Base-by-base conservation (phyloP, 2,797 vertebrate genomes). In the Calcarius lapponicus region DNA sequence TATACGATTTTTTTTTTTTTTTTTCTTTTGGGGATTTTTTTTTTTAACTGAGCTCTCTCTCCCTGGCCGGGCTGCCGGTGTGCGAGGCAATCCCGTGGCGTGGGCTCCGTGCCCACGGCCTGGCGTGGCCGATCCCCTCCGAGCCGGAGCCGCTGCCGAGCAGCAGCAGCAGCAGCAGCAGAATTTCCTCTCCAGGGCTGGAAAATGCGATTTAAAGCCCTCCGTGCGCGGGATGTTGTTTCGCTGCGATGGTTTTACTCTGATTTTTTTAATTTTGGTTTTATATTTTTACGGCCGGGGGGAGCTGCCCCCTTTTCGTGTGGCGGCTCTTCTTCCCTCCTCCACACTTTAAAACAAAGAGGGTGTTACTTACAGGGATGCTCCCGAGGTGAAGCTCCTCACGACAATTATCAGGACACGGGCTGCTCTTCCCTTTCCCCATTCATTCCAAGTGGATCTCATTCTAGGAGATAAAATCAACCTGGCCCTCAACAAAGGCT, bases 401-500 rank as follows among this genome's bases (percentile, higher is more conserved):
- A 36, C 28, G 13, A 12, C 76, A 82, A 72, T 84, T 71, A 60
- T 5, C 69, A 60, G 93, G 91, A 72, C 85, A 43, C 28, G 85
- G 91, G 58, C 38, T 40, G 47, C 57, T 34, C 95, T 96, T 94
- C 94, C 90, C 69, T 75, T 58, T 45, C 69, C 53, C 83, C 67
- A 31, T 90, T 94, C 92, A 90, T 91, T 93, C 95, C 47, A 56
- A 97, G 97, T 85, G 93, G 64, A 57, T 67, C 74, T 89, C 90
- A 54, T 45, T 18, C 87, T 45, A 20, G 19, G 43, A 93, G 93
- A 97, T 97, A 97, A 98, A 98, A 97, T 96, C 96, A 97, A 97
- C 97, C 96, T 97, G 95, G 93, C 88, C 76, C 93, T 88, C 36
- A 84, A 97, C 95, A 96, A 97, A 98, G 98, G 96, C 97, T 97